Evolutionary conservation across 1,140 invertebrate genomes (phyloP), one percentile per base, ranked within the genome.

Genomic region (Drosophila nigromelanica): DNA sequence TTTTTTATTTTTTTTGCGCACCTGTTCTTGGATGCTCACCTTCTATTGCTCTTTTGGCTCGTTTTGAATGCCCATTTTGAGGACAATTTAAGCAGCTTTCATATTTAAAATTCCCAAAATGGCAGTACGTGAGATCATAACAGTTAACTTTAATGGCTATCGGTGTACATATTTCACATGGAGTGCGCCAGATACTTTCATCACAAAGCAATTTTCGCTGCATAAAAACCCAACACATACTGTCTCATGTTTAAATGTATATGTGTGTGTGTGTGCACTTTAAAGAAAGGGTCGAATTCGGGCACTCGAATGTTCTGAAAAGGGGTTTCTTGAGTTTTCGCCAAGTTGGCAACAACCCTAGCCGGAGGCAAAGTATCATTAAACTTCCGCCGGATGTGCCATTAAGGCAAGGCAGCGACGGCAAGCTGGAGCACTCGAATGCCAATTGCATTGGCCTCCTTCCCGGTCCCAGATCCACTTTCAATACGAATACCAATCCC

Each of bases 31-130:
- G 50, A 58, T 52, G 30, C 35, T 39, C 55, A 11, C 71, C 64
- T 66, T 66, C 51, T 12, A 43, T 42, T 48, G n/a, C 3, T 6
- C 27, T n/a, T 37, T 80, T 67, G 48, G 66, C 62, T 62, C 39
- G 10, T 50, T 70, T 75, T 71, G 50, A 58, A 73, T 81, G 78
- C 63, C 69, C 81, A 79, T 90, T 90, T 86, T 70, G 78, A 66
- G 76, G 81, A 90, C 81, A 87, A 89, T 87, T 90, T 75, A 70
- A 80, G 79, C 87, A 73, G 76, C 90, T 87, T 82, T 71, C 76
- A 87, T 82, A 86, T 90, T 90, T 82, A 90, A 90, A 90, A 90
- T 90, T 90, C 87, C 87, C 87, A 80, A 89, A 90, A 87, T 90
- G 87, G 87, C 55, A 69, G 66, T 90, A 90, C 87, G 87, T 90